These are phyloP conservation scores for Amyelois transitella DNA, from an alignment of 1,140 invertebrate species.

Conservation along the genomic window DNA sequence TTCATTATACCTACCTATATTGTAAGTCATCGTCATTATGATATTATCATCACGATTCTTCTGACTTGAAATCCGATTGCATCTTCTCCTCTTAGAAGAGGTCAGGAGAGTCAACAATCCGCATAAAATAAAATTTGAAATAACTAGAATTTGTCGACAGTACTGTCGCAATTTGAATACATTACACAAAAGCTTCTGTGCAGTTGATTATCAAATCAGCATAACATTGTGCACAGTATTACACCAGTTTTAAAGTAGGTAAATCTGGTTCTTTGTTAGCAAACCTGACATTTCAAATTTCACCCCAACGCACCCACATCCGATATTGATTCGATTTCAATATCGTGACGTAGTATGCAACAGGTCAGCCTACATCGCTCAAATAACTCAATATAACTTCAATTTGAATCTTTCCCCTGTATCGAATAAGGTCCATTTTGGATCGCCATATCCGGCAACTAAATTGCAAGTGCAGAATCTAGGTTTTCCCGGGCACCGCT, in stretches of 20 bases:
- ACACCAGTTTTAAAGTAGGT: neutral
- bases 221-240: too few relatives aligned
- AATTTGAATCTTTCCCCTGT: constrained; percentile 5
- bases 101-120: too few relatives aligned
- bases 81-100: too few relatives aligned
- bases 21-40: too few relatives aligned
- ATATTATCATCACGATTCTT: too few relatives aligned
- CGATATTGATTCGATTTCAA: constrained; percentile 44
- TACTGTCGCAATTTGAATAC: too few relatives aligned
- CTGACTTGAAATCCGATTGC: too few relatives aligned
- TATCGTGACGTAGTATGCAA: constrained; percentile 43
- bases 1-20: too few relatives aligned
- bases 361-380: constrained; percentile 30
- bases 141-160: too few relatives aligned
- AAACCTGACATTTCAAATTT: neutral
- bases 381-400: constrained; percentile 13
- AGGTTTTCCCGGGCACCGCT: constrained; percentile 51
- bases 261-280: neutral
- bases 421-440: constrained; percentile 29
- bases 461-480: constrained; percentile 39
- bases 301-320: constrained; percentile 10
- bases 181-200: too few relatives aligned
- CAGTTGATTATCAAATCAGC: too few relatives aligned
- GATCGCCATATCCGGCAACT: constrained; percentile 13
- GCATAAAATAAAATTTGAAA: too few relatives aligned